Conservation (phyloP, 1,140 invertebrate genomes). For the Apis laboriosa region DNA sequence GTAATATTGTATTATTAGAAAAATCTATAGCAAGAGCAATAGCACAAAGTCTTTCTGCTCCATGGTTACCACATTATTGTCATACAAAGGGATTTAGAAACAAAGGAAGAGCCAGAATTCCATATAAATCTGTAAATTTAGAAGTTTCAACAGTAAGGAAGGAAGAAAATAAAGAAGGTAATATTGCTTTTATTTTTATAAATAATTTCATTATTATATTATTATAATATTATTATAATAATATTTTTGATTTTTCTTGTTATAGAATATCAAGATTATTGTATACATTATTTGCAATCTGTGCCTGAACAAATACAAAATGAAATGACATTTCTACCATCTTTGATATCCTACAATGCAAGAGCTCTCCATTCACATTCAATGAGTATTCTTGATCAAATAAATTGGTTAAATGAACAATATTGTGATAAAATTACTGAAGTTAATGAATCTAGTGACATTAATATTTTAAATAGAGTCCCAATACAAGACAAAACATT, state of each 20-base stretch:
- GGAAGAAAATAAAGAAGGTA: constrained; percentile 68
- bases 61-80: constrained; percentile 80
- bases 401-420: constrained; percentile 75
- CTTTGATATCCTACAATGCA: constrained; percentile 78
- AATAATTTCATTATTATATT: constrained; percentile 9
- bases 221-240: background rate
- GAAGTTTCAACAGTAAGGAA: constrained; percentile 57
- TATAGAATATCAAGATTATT: constrained; percentile 81
- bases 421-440: constrained; percentile 48
- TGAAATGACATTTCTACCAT: constrained; percentile 79
- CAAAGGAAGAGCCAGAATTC: constrained; percentile 66
- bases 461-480: constrained; percentile 55
- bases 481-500: constrained; percentile 62
- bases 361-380: constrained; percentile 62
- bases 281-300: constrained; percentile 78
- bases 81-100: constrained; percentile 71
- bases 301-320: constrained; percentile 81
- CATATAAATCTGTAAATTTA: constrained; percentile 72
- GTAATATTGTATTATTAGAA: constrained; percentile 72
- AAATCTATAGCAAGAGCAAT: constrained; percentile 72
- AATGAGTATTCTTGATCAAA: constrained; percentile 71
- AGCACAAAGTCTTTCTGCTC: constrained; percentile 66
- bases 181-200: constrained; percentile 17
- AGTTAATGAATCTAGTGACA: constrained; percentile 40
- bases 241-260: constrained; percentile 46